These are phyloP conservation scores for Cephalopachus bancanus DNA, from an alignment of 2,797 vertebrate genomes.

Conservation along the genomic window DNA sequence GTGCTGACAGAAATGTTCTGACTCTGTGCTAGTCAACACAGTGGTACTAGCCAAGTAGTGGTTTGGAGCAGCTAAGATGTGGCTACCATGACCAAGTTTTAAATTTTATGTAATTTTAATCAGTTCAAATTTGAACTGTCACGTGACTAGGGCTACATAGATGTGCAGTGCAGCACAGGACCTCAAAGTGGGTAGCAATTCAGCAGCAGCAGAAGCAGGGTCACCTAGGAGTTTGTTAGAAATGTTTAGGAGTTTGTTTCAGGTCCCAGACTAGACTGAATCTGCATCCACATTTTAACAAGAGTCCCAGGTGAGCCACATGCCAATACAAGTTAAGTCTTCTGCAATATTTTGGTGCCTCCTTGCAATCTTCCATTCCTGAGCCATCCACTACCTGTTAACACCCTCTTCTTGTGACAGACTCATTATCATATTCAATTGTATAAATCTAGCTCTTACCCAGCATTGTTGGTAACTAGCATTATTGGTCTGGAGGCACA, in stretches of 20 bases:
- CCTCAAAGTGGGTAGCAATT: background rate
- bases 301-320: background rate
- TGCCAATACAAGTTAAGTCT: background rate
- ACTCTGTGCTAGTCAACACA: background rate
- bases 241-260: background rate
- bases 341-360: background rate
- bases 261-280: background rate
- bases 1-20: background rate
- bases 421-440: background rate
- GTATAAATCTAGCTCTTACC: background rate
- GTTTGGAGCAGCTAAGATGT: background rate
- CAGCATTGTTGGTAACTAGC: background rate
- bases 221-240: background rate
- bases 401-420: background rate
- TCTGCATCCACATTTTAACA: background rate
- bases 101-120: background rate
- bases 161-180: background rate
- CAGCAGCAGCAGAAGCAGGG: background rate
- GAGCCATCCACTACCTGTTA: background rate
- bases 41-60: background rate
- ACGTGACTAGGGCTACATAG: too few species aligned
- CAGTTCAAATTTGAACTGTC: background rate
- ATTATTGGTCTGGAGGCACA: background rate
- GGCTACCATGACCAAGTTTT: background rate
- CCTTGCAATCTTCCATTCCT: background rate